Conservation (phyloP, 2,113 vertebrate genomes). For the Pseudopodoces humilis region DNA sequence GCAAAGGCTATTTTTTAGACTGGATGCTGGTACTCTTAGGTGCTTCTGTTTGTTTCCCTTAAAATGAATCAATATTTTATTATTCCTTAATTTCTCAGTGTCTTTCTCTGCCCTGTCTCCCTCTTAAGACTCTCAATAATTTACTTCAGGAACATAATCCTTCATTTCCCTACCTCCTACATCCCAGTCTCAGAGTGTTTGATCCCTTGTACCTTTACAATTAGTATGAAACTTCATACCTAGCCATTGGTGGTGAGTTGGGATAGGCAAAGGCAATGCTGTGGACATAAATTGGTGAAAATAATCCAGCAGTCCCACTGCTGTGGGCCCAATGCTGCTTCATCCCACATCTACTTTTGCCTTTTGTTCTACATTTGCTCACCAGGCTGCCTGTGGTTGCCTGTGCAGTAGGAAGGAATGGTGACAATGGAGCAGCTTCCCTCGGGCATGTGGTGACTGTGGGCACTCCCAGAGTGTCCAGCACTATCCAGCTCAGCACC, state of each 20-base stretch:
- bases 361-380: background rate
- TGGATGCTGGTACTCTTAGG: background rate
- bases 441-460: background rate
- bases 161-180: background rate
- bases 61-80: background rate
- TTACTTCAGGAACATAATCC: background rate
- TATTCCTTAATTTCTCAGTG: background rate
- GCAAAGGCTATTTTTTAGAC: background rate
- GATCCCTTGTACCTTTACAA: background rate
- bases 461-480: rapidly evolving
- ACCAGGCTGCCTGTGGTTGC: background rate
- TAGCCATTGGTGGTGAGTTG: background rate
- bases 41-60: background rate
- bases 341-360: background rate
- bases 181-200: background rate
- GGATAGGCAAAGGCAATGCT: background rate
- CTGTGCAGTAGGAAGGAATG: background rate
- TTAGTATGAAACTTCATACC: background rate
- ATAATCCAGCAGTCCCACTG: rapidly evolving
- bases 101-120: background rate
- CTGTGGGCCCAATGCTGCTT: background rate
- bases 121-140: background rate
- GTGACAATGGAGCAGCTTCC: background rate
- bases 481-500: background rate
- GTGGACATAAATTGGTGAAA: background rate